A percentile compares a stretch with the other conserved stretches of the same genome.
phyloP scores from a whole-genome alignment of 1,140 invertebrate species.

The Drosophila biarmipes region DNA sequence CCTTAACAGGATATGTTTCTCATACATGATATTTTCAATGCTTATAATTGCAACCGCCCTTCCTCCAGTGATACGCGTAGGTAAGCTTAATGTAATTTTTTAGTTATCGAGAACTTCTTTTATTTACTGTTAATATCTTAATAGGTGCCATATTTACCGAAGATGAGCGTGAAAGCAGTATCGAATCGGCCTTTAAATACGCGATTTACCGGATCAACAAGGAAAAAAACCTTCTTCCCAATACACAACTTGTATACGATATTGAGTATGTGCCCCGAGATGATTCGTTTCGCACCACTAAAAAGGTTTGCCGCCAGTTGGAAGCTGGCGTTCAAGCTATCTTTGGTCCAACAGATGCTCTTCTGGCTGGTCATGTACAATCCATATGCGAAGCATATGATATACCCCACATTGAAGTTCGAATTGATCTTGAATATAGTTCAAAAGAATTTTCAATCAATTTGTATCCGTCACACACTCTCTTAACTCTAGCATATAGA shows the following conservation, averaged over 20 bases:
- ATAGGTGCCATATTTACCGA: slow-evolving; percentile 95
- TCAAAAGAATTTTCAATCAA: slow-evolving; percentile 94
- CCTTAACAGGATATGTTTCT: slow-evolving; percentile 24
- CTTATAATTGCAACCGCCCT: slow-evolving; percentile 38
- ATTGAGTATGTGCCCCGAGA: slow-evolving; percentile 94
- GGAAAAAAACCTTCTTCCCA: slow-evolving; percentile 91
- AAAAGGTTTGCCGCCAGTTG: slow-evolving; percentile 95
- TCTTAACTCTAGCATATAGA: slow-evolving; percentile 93
- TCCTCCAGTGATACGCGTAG: slow-evolving; percentile 62
- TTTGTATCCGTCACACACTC: slow-evolving; percentile 93
- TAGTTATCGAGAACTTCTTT: not conserved
- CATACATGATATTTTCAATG: slow-evolving; percentile 42
- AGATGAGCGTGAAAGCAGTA: slow-evolving; percentile 92
- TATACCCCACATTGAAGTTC: slow-evolving; percentile 94
- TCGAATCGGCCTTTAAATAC: slow-evolving; percentile 96
- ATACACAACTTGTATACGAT: slow-evolving; percentile 94
- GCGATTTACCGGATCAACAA: slow-evolving; percentile 96
- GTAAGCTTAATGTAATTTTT: slow-evolving; percentile 27
- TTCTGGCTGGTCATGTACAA: slow-evolving; percentile 93
- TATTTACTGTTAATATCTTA: not conserved
- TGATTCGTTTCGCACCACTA: slow-evolving; percentile 95
- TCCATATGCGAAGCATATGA: slow-evolving; percentile 95
- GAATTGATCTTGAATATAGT: slow-evolving; percentile 89
- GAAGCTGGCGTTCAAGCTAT: slow-evolving; percentile 94
- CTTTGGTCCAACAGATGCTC: slow-evolving; percentile 94